Percentiles rank a stretch among this genome's conserved stretches.
Evolutionary conservation across 1,140 invertebrate genomes (phyloP).

Genomic region (Galleria mellonella): DNA sequence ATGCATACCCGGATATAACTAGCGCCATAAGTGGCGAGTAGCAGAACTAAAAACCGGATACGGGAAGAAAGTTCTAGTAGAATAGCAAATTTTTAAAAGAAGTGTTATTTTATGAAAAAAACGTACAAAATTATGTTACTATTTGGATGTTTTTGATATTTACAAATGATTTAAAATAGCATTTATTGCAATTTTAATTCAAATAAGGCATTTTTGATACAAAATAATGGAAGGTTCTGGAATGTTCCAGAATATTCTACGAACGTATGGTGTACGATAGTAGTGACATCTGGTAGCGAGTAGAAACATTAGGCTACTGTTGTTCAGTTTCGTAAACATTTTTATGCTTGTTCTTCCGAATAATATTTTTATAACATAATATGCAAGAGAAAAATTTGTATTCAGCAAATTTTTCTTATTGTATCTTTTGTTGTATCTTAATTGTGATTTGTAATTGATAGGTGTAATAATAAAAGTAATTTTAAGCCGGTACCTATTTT

Average conservation of each 20-base stretch:
- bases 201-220: neutral
- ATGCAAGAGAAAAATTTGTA: too few species aligned
- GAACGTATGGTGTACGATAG: neutral
- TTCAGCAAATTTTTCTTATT: too few species aligned
- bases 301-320: slow-evolving; percentile 18
- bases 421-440: too few species aligned
- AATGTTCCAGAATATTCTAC: slow-evolving; percentile 49
- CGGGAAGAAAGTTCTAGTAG: slow-evolving; percentile 41
- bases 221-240: slow-evolving; percentile 31
- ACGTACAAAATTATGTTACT: neutral
- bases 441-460: too few species aligned
- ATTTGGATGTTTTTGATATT: too few species aligned
- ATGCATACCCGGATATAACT: slow-evolving; percentile 26
- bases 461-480: too few species aligned
- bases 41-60: slow-evolving; percentile 35
- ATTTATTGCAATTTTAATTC: too few species aligned
- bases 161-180: too few species aligned
- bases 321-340: slow-evolving; percentile 27
- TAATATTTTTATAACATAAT: too few species aligned
- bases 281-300: slow-evolving; percentile 22
- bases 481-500: too few species aligned
- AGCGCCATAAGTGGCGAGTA: slow-evolving; percentile 36
- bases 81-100: slow-evolving; percentile 7
- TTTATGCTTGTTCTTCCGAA: slow-evolving; percentile 5
- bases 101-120: slow-evolving; percentile 14